Conservation (phyloP, 2,113 vertebrate genomes). For the Epinephelus fuscoguttatus region DNA sequence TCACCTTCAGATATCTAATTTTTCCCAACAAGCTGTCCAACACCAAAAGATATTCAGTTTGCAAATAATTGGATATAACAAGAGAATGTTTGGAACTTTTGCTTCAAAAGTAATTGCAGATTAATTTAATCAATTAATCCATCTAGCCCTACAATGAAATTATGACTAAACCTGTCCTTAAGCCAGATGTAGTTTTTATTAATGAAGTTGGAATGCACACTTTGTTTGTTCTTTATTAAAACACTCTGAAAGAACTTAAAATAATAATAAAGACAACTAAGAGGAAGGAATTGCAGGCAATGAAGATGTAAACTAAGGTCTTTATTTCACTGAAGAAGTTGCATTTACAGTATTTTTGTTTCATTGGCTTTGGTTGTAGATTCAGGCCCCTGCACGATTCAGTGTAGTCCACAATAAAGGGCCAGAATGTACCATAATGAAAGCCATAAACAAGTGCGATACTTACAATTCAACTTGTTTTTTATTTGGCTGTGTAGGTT, state of each 20-base stretch:
- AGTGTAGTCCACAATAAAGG: not conserved
- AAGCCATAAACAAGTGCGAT: not conserved
- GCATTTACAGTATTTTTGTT: not conserved
- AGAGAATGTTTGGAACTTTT: not conserved
- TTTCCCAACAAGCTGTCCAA: not conserved
- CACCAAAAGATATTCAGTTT: not conserved
- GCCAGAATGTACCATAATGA: not conserved
- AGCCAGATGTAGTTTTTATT: not conserved
- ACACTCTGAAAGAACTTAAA: not conserved
- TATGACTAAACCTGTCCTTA: not conserved
- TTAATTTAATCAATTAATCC: not conserved
- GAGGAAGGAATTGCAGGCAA: not conserved
- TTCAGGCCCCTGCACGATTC: not conserved
- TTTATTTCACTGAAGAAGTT: not conserved
- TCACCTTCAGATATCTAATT: not conserved
- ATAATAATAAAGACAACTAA: not conserved
- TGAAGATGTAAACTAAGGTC: not conserved
- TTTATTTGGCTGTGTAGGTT: not conserved
- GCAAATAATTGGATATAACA: too few species aligned
- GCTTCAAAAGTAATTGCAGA: not conserved
- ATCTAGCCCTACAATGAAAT: not conserved
- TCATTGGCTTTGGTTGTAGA: slow-evolving; percentile 4
- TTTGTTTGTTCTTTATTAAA: not conserved
- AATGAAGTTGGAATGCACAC: not conserved
- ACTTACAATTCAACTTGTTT: not conserved